Conservation (phyloP, 2,113 vertebrate genomes). For the Gopherus evgoodei region DNA sequence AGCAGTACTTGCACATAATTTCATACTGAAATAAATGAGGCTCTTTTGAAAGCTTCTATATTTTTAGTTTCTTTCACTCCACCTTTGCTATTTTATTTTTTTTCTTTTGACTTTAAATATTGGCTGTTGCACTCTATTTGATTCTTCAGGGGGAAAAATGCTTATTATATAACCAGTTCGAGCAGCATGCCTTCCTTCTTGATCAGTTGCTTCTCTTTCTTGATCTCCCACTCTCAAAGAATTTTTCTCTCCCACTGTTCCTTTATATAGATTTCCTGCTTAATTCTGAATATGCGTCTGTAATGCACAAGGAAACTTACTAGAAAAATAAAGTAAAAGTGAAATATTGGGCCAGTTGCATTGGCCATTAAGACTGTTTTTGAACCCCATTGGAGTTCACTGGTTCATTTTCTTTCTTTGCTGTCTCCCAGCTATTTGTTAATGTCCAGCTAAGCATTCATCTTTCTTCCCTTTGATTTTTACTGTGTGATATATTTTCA, state of each 20-base stretch:
- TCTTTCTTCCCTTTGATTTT: not conserved
- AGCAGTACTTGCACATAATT: not conserved
- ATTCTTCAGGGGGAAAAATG: not conserved
- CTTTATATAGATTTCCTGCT: not conserved
- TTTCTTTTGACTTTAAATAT: constrained; percentile 1
- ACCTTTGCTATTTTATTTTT: not conserved
- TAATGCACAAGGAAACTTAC: not conserved
- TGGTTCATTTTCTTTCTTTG: not conserved
- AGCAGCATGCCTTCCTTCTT: constrained; percentile 53
- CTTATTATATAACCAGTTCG: constrained; percentile 14
- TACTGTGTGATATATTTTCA: not conserved
- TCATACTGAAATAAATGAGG: not conserved
- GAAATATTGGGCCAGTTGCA: not conserved
- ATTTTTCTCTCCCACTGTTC: constrained; percentile 2
- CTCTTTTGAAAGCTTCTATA: not conserved
- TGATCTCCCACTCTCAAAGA: constrained; percentile 3
- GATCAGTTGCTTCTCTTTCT: constrained; percentile 41
- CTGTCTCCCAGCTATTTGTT: not conserved
- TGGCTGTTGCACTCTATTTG: not conserved
- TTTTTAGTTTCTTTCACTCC: not conserved
- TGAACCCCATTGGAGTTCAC: not conserved
- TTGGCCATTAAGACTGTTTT: not conserved
- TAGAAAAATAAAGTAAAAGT: not conserved
- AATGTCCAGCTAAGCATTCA: not conserved
- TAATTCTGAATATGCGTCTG: constrained; percentile 16